Percentiles rank a stretch among this genome's conserved stretches.
Evolutionary conservation across 2,113 vertebrate genomes (phyloP).

Genomic region (Eudorcas thomsonii): DNA sequence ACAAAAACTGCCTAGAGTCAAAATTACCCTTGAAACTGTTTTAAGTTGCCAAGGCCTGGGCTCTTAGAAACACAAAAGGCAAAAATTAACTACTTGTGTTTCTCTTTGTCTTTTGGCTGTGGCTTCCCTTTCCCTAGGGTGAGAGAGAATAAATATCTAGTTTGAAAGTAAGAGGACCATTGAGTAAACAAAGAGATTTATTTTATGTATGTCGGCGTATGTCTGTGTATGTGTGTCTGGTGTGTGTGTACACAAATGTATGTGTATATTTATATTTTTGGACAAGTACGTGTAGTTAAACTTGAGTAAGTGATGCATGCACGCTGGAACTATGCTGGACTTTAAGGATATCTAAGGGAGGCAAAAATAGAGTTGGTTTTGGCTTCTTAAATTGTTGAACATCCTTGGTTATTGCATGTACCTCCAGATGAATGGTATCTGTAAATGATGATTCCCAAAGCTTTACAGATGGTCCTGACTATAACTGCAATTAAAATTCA

Average conservation of each 20-base stretch:
- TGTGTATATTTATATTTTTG: not conserved
- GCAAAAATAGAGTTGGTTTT: not conserved
- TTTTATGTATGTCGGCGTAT: fast-evolving
- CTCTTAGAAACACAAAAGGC: slow-evolving; percentile 55
- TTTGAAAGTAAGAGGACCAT: not conserved
- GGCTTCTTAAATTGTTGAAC: not conserved
- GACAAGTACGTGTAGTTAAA: not conserved
- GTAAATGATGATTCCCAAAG: not conserved
- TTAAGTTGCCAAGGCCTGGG: slow-evolving; percentile 44
- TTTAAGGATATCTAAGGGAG: not conserved
- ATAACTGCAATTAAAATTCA: not conserved
- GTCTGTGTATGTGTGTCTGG: not conserved
- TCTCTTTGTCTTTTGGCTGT: slow-evolving; percentile 58
- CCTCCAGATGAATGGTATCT: not conserved
- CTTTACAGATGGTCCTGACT: not conserved
- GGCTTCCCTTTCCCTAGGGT: not conserved
- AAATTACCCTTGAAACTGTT: slow-evolving; percentile 72
- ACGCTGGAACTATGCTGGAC: not conserved
- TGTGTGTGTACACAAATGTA: not conserved
- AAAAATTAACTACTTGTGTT: slow-evolving; percentile 63
- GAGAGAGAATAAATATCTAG: slow-evolving; percentile 13
- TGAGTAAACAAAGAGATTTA: not conserved
- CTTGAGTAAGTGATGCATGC: not conserved
- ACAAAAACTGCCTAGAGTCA: slow-evolving; percentile 67
- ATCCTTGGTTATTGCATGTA: not conserved